Evolutionary conservation across 2,888 invertebrate genomes (phyloP).

Genomic region (Drosophila antonietae): DNA sequence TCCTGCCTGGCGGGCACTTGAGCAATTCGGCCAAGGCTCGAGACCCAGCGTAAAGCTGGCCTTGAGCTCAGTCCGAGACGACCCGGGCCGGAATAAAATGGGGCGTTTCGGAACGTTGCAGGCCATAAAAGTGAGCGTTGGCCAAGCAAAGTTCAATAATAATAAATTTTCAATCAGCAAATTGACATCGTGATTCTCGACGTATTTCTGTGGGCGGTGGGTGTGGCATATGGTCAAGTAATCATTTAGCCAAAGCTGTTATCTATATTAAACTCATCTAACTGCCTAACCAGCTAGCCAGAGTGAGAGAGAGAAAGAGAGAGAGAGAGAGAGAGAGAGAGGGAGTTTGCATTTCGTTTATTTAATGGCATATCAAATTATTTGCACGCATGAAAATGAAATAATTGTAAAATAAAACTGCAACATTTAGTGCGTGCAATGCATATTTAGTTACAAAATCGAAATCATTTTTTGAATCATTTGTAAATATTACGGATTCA

Average conservation of each 20-base stretch:
- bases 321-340: background rate
- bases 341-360: background rate
- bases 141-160: slow-evolving; percentile 52
- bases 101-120: slow-evolving; percentile 50
- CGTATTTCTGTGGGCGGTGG: slow-evolving; percentile 27
- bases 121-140: slow-evolving; percentile 63
- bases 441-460: background rate
- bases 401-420: background rate
- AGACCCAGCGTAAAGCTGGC: slow-evolving; percentile 22
- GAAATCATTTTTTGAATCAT: background rate
- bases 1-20: slow-evolving; percentile 33
- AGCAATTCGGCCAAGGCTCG: slow-evolving; percentile 16
- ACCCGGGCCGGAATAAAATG: slow-evolving; percentile 12
- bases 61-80: slow-evolving; percentile 8
- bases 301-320: background rate
- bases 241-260: slow-evolving; percentile 74
- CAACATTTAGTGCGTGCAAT: background rate
- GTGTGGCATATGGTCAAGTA: slow-evolving; percentile 58
- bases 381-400: background rate
- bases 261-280: slow-evolving; percentile 65
- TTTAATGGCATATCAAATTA: slow-evolving; percentile 2
- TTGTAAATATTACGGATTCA: background rate
- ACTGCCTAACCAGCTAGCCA: slow-evolving; percentile 2
- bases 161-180: slow-evolving; percentile 84
- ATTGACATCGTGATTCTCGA: slow-evolving; percentile 82